Evolutionary conservation across 2,888 invertebrate genomes (phyloP).

Genomic region (Drosophila gaucha): DNA sequence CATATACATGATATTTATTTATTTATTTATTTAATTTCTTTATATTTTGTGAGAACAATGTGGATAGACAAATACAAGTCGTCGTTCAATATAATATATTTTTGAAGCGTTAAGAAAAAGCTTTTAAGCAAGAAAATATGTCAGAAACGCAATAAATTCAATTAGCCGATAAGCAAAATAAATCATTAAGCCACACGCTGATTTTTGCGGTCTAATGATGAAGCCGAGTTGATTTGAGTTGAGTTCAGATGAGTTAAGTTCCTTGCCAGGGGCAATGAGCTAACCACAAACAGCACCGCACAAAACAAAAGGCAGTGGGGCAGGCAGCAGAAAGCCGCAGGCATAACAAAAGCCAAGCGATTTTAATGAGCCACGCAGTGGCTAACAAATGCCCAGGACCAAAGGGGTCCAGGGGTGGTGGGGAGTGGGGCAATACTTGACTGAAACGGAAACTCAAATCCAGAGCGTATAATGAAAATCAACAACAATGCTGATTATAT

Average conservation of each 20-base stretch:
- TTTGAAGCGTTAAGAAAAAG: constrained; percentile 3
- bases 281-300: constrained; percentile 53
- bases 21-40: too few relatives aligned
- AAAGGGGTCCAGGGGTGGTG: neutral
- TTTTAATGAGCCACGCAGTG: constrained; percentile 58
- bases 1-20: too few relatives aligned
- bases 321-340: constrained; percentile 39
- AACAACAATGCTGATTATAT: constrained; percentile 73
- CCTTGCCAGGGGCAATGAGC: constrained; percentile 45
- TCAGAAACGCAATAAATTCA: constrained; percentile 39
- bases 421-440: neutral
- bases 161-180: constrained; percentile 47
- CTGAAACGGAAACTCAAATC: constrained; percentile 40
- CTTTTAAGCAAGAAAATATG: constrained; percentile 7
- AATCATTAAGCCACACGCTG: constrained; percentile 44
- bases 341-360: constrained; percentile 51
- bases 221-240: constrained; percentile 17
- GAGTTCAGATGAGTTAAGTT: constrained; percentile 24
- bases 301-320: constrained; percentile 36
- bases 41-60: too few relatives aligned
- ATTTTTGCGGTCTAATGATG: constrained; percentile 44
- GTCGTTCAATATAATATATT: neutral
- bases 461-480: constrained; percentile 45
- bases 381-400: constrained; percentile 29
- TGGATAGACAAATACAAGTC: too few relatives aligned